Percentiles rank a stretch among this genome's conserved stretches.
Conservation (phyloP, 2,888 invertebrate species). For the Byasa hedistus region DNA sequence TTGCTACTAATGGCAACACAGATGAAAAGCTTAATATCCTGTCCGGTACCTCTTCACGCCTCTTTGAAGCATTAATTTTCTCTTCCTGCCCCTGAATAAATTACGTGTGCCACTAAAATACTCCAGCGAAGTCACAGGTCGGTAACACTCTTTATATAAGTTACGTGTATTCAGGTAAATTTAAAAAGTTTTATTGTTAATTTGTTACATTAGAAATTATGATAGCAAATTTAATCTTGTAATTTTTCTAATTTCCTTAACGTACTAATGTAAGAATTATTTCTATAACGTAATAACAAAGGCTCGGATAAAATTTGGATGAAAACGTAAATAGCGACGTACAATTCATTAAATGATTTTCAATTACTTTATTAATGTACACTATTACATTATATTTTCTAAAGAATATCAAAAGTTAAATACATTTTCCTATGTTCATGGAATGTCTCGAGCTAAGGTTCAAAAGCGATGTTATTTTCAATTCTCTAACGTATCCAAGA, state of each 20-base stretch:
- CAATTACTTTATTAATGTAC: too few relatives aligned
- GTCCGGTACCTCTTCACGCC: conserved; percentile 47
- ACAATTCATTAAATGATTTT: too few relatives aligned
- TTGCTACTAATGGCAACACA: conserved; percentile 49
- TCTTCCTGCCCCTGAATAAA: conserved; percentile 54
- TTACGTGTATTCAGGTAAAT: neutral
- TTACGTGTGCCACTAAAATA: conserved; percentile 42
- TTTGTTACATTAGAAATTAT: too few relatives aligned
- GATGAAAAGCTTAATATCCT: conserved; percentile 67
- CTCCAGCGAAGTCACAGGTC: conserved; percentile 35
- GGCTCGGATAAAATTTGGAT: too few relatives aligned
- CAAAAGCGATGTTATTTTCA: conserved; percentile 53
- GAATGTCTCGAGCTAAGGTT: conserved; percentile 40
- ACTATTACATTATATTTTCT: too few relatives aligned
- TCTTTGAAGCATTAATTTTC: conserved; percentile 67
- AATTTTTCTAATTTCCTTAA: too few relatives aligned
- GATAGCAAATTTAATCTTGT: too few relatives aligned
- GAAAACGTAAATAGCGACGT: too few relatives aligned
- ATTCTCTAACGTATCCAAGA: conserved; percentile 56
- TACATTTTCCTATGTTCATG: neutral
- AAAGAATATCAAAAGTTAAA: neutral
- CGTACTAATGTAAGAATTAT: too few relatives aligned
- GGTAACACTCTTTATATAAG: conserved; percentile 14
- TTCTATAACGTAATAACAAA: too few relatives aligned
- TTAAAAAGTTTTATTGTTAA: neutral